Percentiles rank a stretch among this genome's conserved stretches.
Evolutionary conservation across 2,797 vertebrate genomes (phyloP).

Genomic region (Muraenolepis orangiensis): DNA sequence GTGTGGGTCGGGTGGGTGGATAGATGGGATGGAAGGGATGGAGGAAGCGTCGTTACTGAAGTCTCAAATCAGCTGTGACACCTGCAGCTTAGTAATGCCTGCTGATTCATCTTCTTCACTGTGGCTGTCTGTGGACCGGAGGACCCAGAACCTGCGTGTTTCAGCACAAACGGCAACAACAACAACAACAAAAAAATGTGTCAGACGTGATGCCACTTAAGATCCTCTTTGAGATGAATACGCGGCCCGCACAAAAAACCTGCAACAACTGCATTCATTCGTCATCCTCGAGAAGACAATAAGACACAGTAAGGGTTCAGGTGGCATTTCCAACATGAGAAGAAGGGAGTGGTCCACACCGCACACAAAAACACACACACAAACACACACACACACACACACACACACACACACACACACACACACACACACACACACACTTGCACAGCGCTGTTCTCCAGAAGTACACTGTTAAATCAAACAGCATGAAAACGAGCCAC

Average conservation of each 20-base stretch:
- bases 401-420: too few species aligned
- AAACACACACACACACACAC: too few species aligned
- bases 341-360: slow-evolving; percentile 59
- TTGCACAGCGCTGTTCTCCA: slow-evolving; percentile 38
- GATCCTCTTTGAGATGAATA: slow-evolving; percentile 33
- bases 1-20: too few species aligned
- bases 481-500: slow-evolving; percentile 56
- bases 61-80: slow-evolving; percentile 5
- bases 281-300: slow-evolving; percentile 53
- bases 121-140: not conserved
- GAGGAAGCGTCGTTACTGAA: slow-evolving; percentile 22
- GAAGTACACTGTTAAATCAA: slow-evolving; percentile 65
- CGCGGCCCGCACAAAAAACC: slow-evolving; percentile 11
- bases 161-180: not conserved
- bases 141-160: not conserved
- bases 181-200: not conserved
- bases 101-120: slow-evolving; percentile 27
- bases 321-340: slow-evolving; percentile 57
- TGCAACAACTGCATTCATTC: slow-evolving; percentile 41
- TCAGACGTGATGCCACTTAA: slow-evolving; percentile 24
- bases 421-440: slow-evolving; percentile 25
- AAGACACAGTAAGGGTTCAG: slow-evolving; percentile 58
- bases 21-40: too few species aligned
- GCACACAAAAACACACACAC: not conserved
- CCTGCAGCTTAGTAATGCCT: slow-evolving; percentile 43